These are phyloP conservation scores for Aphelenchoides avenae DNA, from an alignment of 1,140 invertebrate genomes.

Conservation along the genomic window DNA sequence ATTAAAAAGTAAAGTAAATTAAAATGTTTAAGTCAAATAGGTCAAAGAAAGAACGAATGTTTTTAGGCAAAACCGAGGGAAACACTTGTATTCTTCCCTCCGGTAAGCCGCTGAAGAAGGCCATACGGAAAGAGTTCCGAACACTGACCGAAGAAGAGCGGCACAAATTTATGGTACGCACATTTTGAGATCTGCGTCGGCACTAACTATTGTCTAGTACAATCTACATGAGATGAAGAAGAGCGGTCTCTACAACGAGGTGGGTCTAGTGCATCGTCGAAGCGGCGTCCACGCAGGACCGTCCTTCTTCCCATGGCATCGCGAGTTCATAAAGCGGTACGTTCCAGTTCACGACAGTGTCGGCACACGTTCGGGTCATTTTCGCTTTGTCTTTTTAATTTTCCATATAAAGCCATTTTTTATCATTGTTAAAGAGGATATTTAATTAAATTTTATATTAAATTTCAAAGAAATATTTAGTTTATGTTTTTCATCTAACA, in stretches of 20 bases:
- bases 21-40: too few relatives aligned
- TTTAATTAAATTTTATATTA: too few relatives aligned
- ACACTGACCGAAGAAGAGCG: constrained; percentile 59
- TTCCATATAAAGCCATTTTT: too few relatives aligned
- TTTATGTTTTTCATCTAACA: constrained; percentile 2
- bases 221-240: constrained; percentile 40
- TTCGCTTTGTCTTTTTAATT: too few relatives aligned
- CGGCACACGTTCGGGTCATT: too few relatives aligned
- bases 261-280: constrained; percentile 39
- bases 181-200: neutral
- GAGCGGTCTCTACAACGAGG: constrained; percentile 36
- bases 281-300: constrained; percentile 53
- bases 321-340: constrained; percentile 47
- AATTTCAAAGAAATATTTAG: too few relatives aligned
- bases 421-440: too few relatives aligned
- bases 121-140: constrained; percentile 60
- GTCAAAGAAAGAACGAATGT: too few relatives aligned
- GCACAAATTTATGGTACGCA: constrained; percentile 38
- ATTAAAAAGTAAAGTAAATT: too few relatives aligned
- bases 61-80: too few relatives aligned
- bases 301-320: constrained; percentile 55
- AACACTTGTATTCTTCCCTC: constrained; percentile 41
- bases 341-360: too few relatives aligned
- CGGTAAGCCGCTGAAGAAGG: constrained; percentile 43
- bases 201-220: constrained; percentile 52